Evolutionary conservation across 1,140 invertebrate genomes (phyloP), one percentile per base, ranked within the genome.

Genomic region (Sitophilus oryzae): DNA sequence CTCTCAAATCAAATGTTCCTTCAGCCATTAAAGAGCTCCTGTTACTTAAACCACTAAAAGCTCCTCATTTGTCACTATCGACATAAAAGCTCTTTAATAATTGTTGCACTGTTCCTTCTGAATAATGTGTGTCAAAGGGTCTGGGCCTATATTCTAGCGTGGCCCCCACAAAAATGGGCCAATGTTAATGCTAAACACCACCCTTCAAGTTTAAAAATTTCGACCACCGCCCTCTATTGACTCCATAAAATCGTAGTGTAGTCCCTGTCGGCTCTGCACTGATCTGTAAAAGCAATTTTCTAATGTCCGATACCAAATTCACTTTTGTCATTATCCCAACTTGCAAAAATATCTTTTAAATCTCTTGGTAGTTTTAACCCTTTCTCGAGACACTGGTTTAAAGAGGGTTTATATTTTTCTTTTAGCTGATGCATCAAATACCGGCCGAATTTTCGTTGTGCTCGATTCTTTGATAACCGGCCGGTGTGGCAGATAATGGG

Each of bases 201-300:
- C 72, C 61, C 20, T 63, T 35, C 42, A 56, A 67, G 48, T 62
- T 48, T 30, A 25, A 38, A 0, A 65, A 20, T 14, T 40, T 22
- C 15, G 6, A 22, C 22, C 35, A 2, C 34, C 43, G 15, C 45
- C 16, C 15, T 48, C n/a, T n/a, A 25, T 42, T 1, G 56, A 51
- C 48, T 69, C 72, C 74, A 1, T 73, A 38, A 52, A 73, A 73
- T n/a, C 65, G 42, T 0, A 72, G 20, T n/a, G 53, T 57, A 63
- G 38, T 72, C 60, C 19, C 71, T 22, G 46, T 75, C 67, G 4
- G 54, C 35, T 21, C 47, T 15, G 40, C 16, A 9, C 19, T 40
- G n/a, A 77, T 71, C 54, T 73, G 67, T 9, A 72, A 53, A 64
- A 76, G 1, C n/a, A n/a, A n/a, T n/a, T n/a, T n/a, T n/a, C n/a